These are phyloP conservation scores for Nyctibius bracteatus DNA, from an alignment of 2,113 vertebrate genomes.

Conservation along the genomic window DNA sequence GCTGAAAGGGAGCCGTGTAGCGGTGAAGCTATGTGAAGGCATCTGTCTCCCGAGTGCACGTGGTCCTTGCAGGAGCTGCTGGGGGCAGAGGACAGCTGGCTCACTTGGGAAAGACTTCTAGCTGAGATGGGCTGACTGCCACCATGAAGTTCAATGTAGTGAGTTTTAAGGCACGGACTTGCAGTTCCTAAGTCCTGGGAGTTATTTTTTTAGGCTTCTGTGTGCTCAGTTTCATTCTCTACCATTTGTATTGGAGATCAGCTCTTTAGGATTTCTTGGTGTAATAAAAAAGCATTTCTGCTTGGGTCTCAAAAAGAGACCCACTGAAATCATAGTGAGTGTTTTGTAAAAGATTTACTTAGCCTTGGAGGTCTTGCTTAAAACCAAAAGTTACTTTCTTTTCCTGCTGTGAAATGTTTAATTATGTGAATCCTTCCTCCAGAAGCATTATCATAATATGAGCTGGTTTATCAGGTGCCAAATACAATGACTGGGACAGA, in stretches of 20 bases:
- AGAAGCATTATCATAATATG: neutral
- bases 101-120: fast-evolving
- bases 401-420: neutral
- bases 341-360: neutral
- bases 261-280: neutral
- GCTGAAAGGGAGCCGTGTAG: fast-evolving
- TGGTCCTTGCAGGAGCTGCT: neutral
- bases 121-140: too few species aligned
- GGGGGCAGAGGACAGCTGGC: neutral
- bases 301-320: fast-evolving
- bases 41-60: fast-evolving
- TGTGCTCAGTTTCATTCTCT: neutral
- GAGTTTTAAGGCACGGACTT: neutral
- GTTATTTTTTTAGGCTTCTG: neutral
- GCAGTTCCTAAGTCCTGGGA: neutral
- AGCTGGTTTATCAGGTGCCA: neutral
- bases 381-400: neutral
- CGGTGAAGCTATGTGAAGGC: fast-evolving
- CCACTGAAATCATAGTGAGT: neutral
- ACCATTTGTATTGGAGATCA: fast-evolving
- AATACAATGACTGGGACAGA: neutral
- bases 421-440: neutral
- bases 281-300: neutral
- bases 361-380: neutral
- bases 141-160: fast-evolving